These are phyloP conservation scores for Nerophis ophidion DNA, from an alignment of 2,113 vertebrate genomes.

Conservation along the genomic window DNA sequence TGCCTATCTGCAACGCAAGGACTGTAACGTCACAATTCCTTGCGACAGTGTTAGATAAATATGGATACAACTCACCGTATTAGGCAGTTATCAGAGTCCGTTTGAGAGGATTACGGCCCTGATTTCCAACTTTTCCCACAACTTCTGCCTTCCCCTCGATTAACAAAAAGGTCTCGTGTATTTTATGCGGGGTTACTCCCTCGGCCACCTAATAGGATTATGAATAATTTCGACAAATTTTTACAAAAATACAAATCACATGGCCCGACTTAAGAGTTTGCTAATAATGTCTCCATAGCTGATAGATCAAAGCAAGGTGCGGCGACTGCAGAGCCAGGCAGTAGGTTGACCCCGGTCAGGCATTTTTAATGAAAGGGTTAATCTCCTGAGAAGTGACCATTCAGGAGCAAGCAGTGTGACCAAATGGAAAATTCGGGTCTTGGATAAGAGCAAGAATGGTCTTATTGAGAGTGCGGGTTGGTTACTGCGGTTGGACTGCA, in stretches of 20 bases:
- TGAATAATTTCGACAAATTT: conserved; percentile 99
- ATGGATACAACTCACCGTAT: too few relatives aligned
- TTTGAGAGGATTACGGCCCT: conserved; percentile 82
- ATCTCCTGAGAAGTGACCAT: conserved; percentile 98
- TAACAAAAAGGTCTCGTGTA: conserved; percentile 91
- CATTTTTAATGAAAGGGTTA: conserved; percentile 99
- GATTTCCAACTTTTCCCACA: conserved; percentile 87
- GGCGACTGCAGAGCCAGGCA: conserved; percentile 81
- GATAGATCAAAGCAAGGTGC: conserved; percentile 93
- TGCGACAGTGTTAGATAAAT: conserved; percentile 57
- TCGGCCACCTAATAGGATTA: conserved; percentile 97
- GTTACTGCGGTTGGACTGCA: conserved; percentile 79
- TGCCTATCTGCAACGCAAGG: conserved; percentile 12
- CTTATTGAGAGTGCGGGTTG: conserved; percentile 70
- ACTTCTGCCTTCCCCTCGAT: conserved; percentile 79
- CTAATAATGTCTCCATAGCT: conserved; percentile 97
- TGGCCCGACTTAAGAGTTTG: conserved; percentile 95
- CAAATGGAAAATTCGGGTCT: conserved; percentile 93
- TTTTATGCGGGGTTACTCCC: conserved; percentile 90
- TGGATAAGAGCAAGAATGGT: conserved; percentile 82
- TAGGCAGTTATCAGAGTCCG: conserved; percentile 61
- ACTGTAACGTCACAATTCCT: conserved; percentile 86
- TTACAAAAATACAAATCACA: conserved; percentile 82
- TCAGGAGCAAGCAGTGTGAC: conserved; percentile 97
- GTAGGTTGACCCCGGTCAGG: conserved; percentile 92